Evolutionary conservation across 2,888 invertebrate species (phyloP), one percentile per base, ranked within the genome.

Genomic region (Sepioteuthis lessoniana): DNA sequence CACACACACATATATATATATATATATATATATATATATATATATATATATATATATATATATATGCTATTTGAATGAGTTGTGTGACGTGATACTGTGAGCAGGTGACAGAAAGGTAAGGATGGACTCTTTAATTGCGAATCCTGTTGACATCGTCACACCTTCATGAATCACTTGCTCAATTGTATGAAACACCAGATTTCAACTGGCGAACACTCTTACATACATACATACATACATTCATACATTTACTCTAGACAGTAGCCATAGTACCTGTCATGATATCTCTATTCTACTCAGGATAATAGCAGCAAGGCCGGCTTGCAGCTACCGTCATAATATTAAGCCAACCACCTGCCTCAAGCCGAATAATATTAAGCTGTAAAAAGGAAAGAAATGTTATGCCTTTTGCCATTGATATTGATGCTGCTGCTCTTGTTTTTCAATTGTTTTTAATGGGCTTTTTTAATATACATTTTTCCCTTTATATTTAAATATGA

Each of bases 101-200:
- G 76, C 76, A 76, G 76, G 76, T 76, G 76, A 76, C n/a, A 76
- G 76, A 76, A 76, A 19, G 76, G 76, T 76, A 76, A n/a, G 35
- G n/a, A 76, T 5, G 55, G 28, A 55, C 55, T 55, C 76, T 35
- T 76, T n/a, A 76, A 76, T 35, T 76, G 35, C 35, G 76, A 76
- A 76, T 76, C 76, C 76, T 76, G 35, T 76, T n/a, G 76, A 76
- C 76, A 35, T 76, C 35, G 13, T 35, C 35, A 35, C 35, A n/a
- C 76, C n/a, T 76, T 76, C n/a, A 76, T 76, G 76, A 76, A 76
- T 76, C n/a, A 76, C 76, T 76, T 76, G 19, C n/a, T 76, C 76
- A 76, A 76, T n/a, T 76, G 76, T 76, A n/a, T 31, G 76, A 76
- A 76, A 76, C n/a, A 28, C 76, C n/a, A 76, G 28, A n/a, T 31